A percentile compares a stretch with the other conserved stretches of the same genome.
These are phyloP conservation scores for Dilophus febrilis DNA, from an alignment of 2,888 invertebrate genomes.

Conservation along the genomic window DNA sequence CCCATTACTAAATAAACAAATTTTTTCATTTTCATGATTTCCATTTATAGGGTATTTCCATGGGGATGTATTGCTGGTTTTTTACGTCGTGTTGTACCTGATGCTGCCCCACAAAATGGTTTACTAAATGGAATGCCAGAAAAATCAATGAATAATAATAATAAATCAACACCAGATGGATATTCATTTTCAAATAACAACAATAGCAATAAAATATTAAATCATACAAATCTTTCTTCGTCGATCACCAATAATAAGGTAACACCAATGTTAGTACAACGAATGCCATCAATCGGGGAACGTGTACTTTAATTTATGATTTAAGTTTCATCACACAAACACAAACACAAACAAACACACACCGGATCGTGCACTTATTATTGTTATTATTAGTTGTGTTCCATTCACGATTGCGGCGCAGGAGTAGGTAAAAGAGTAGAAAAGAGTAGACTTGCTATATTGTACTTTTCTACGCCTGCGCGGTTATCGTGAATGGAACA, in stretches of 20 bases:
- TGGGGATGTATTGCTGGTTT: constrained; percentile 50
- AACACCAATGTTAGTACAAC: constrained; percentile 26
- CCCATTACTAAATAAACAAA: too few relatives aligned
- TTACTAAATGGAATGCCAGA: constrained; percentile 7
- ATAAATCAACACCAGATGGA: neutral
- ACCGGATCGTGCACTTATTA: too few relatives aligned
- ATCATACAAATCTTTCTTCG: neutral
- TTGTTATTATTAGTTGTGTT: too few relatives aligned
- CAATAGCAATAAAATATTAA: neutral
- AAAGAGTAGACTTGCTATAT: too few relatives aligned
- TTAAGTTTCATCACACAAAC: too few relatives aligned
- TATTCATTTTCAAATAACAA: neutral
- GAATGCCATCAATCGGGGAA: constrained; percentile 28
- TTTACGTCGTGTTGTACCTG: constrained; percentile 46
- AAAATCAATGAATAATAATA: neutral
- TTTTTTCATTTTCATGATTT: too few relatives aligned
- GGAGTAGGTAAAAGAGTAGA: too few relatives aligned
- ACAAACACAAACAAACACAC: too few relatives aligned
- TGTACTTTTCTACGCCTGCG: too few relatives aligned
- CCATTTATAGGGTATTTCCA: constrained; percentile 57
- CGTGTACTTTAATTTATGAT: constrained; percentile 29
- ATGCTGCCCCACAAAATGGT: constrained; percentile 40
- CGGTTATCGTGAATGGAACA: too few relatives aligned
- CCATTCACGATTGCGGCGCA: too few relatives aligned
- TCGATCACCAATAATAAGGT: constrained; percentile 10